phyloP scores from a whole-genome alignment of 2,113 vertebrate species.

The Arenaria interpres region DNA sequence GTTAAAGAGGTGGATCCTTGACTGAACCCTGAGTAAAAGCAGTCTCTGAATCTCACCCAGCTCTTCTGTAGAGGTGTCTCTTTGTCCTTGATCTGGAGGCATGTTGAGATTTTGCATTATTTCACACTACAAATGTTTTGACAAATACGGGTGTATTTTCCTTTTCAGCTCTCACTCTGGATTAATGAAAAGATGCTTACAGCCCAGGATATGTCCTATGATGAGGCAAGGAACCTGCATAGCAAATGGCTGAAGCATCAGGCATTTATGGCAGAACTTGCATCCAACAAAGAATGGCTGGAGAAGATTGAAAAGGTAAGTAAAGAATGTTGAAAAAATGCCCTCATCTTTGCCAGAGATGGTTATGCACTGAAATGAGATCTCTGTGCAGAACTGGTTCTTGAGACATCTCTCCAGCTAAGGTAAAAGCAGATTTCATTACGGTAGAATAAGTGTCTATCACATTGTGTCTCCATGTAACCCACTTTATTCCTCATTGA shows the following conservation, averaged over 20 bases:
- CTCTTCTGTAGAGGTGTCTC: not conserved
- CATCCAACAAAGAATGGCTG: conserved; percentile 99
- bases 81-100: not conserved
- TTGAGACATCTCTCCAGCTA: not conserved
- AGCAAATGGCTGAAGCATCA: conserved; percentile 98
- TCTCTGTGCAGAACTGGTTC: not conserved
- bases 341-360: not conserved
- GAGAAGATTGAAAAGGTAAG: conserved; percentile 95
- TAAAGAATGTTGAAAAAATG: not conserved
- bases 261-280: conserved; percentile 96
- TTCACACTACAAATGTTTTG: not conserved
- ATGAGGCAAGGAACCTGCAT: conserved; percentile 97
- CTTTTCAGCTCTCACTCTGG: conserved; percentile 90
- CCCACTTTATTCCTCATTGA: not conserved
- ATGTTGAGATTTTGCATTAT: not conserved
- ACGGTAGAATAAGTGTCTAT: not conserved
- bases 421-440: not conserved
- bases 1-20: not conserved
- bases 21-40: not conserved
- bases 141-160: not conserved
- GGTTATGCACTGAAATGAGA: not conserved
- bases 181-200: conserved; percentile 99
- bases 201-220: conserved; percentile 97
- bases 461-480: not conserved
- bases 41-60: not conserved